Percentiles rank a stretch among this genome's conserved stretches.
phyloP scores from a whole-genome alignment of 2,797 vertebrate species.

The Balearica regulorum region DNA sequence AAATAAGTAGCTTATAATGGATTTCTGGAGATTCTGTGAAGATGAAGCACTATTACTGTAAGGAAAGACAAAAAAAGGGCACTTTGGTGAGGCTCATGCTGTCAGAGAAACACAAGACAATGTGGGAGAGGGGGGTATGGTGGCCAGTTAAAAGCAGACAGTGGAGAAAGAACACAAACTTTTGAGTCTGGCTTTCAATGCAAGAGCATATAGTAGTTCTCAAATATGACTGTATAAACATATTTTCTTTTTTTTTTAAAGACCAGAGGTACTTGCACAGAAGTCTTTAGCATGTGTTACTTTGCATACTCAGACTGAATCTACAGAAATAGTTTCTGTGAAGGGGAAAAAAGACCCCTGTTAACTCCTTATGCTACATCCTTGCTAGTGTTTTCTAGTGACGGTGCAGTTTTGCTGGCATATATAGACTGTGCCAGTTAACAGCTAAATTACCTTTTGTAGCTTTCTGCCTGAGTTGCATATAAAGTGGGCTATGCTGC shows the following conservation, averaged over 20 bases:
- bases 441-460: conserved; percentile 17
- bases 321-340: conserved; percentile 11
- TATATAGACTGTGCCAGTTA: neutral
- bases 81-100: neutral
- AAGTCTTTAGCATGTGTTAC: conserved; percentile 13
- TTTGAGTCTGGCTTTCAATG: neutral
- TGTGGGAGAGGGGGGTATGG: neutral
- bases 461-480: conserved; percentile 7
- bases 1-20: conserved; percentile 65
- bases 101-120: neutral
- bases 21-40: conserved; percentile 25
- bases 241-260: neutral
- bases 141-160: neutral
- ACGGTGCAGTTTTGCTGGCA: neutral
- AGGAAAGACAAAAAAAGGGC: neutral
- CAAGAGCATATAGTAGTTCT: neutral
- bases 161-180: neutral
- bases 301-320: conserved; percentile 26
- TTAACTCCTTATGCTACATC: neutral
- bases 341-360: neutral
- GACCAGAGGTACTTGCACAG: neutral
- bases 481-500: neutral
- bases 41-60: conserved; percentile 1
- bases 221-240: neutral
- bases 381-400: conserved; percentile 14